Conservation (phyloP, 2,113 vertebrate species). For the Stigmatopora argus region DNA sequence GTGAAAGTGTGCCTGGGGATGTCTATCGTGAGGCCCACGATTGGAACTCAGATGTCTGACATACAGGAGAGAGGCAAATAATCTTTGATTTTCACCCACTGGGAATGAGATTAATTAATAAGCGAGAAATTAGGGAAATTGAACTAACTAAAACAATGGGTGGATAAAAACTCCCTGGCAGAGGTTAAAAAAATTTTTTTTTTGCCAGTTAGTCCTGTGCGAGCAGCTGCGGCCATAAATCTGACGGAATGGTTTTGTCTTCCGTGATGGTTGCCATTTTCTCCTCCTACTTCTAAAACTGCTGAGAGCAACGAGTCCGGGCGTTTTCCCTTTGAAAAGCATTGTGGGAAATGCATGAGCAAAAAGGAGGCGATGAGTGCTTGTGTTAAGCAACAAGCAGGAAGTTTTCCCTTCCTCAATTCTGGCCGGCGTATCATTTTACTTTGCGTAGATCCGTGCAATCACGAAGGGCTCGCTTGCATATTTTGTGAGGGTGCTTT, state of each 20-base stretch:
- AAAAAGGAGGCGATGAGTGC: neutral
- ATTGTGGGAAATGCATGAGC: conserved; percentile 38
- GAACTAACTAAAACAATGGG: neutral
- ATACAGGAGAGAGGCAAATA: neutral
- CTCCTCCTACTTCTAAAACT: conserved; percentile 18
- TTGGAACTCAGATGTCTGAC: neutral
- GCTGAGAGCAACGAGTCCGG: conserved; percentile 29
- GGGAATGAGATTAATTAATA: neutral
- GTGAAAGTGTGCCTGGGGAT: neutral
- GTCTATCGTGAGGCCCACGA: neutral
- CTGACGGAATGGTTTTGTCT: neutral
- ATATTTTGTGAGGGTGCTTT: conserved; percentile 16
- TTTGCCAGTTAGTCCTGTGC: neutral
- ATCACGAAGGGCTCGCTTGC: neutral
- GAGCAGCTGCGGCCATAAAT: neutral
- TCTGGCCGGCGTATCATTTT: neutral
- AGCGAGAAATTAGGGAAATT: neutral
- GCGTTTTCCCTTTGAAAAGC: conserved; percentile 21
- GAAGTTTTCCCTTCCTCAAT: conserved; percentile 2
- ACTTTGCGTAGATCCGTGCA: neutral
- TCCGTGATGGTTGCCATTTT: conserved; percentile 5
- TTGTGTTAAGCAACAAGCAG: neutral
- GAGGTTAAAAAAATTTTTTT: neutral
- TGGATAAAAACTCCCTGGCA: neutral
- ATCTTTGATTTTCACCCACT: neutral